Base-by-base conservation (phyloP, 1,140 invertebrate genomes). In the Lasioglossum baleicum region DNA sequence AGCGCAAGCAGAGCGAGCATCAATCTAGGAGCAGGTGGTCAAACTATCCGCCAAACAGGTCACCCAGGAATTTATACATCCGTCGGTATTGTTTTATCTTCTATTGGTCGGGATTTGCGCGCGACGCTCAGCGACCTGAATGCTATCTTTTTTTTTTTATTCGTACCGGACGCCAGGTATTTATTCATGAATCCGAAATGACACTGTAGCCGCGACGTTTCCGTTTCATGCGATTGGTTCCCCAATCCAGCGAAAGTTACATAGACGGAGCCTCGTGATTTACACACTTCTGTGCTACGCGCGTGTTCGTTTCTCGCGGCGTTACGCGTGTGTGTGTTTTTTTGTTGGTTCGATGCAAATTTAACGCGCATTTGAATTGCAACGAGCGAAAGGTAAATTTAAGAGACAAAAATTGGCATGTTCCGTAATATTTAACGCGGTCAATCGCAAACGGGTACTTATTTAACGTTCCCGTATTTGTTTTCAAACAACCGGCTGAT, bases 101-200 rank as follows among this genome's bases (percentile, higher is more conserved):
- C 70, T 58, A 83, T 82, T 82, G 85, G 61, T 58, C 51, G 35
- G 83, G 65, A 83, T 83, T 83, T 85, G 70, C 31, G 56, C 74
- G 66, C 70, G 56, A 75, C 68, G 72, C 31, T 66, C 74, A n/a
- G 44, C 51, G 2, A 56, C 31, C 56, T 11, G 53, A 74, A 80
- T 64, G 35, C 51, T 20, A 60, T 58, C 64, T 13, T 56, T 63
- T 42, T 79, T 69, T 73, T 70, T 44, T 70, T 74, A 22, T 35
- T 68, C 35, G 77, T 65, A 31, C 58, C 67, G 64, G 44, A 4
- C 26, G 64, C 64, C 64, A 80, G 74, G 74, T 78, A 83, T 86
- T 87, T 87, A 87, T 87, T 87, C 82, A 86, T 87, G 85, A 86
- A 85, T 86, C 81, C 68, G 56, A 80, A 85, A 87, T 86, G 75